Percentiles rank a stretch among this genome's conserved stretches.
These are phyloP conservation scores for Chromis chromis DNA, from an alignment of 2,797 vertebrate species.

Conservation along the genomic window DNA sequence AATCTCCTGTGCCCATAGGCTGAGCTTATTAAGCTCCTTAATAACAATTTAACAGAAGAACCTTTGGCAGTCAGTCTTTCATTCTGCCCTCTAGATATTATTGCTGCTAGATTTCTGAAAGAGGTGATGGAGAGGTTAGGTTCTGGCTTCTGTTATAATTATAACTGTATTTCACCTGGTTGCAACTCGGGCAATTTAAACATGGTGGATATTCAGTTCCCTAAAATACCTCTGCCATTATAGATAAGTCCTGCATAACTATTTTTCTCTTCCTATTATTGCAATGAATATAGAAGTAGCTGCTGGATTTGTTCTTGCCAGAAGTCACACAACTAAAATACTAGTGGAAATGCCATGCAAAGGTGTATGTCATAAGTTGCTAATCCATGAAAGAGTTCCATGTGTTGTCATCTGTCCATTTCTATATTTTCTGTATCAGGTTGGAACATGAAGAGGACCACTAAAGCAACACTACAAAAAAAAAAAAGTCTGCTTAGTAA, in stretches of 20 bases:
- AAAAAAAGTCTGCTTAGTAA: too few relatives aligned
- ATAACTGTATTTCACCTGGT: constrained; percentile 26
- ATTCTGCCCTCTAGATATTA: constrained; percentile 35
- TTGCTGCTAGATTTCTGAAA: constrained; percentile 37
- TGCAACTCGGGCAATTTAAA: constrained; percentile 23
- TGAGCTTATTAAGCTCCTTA: constrained; percentile 55
- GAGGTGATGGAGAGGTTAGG: constrained; percentile 36
- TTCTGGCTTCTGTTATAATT: constrained; percentile 30
- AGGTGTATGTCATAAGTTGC: constrained; percentile 17
- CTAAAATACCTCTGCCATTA: too few relatives aligned
- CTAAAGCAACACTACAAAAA: neutral
- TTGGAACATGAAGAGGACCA: neutral
- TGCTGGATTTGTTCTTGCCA: too few relatives aligned
- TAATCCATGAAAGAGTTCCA: neutral
- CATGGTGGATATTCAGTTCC: too few relatives aligned
- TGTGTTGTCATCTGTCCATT: neutral
- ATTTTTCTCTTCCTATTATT: too few relatives aligned
- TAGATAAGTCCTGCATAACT: too few relatives aligned
- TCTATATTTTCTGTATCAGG: neutral
- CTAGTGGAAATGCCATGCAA: neutral
- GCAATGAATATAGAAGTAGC: too few relatives aligned
- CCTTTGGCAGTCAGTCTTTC: constrained; percentile 41
- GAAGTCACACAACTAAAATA: too few relatives aligned
- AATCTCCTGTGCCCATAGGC: constrained; percentile 54
- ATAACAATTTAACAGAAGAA: constrained; percentile 60